Conservation (phyloP, 2,888 invertebrate genomes). For the Vannuccia rotundouncinata region DNA sequence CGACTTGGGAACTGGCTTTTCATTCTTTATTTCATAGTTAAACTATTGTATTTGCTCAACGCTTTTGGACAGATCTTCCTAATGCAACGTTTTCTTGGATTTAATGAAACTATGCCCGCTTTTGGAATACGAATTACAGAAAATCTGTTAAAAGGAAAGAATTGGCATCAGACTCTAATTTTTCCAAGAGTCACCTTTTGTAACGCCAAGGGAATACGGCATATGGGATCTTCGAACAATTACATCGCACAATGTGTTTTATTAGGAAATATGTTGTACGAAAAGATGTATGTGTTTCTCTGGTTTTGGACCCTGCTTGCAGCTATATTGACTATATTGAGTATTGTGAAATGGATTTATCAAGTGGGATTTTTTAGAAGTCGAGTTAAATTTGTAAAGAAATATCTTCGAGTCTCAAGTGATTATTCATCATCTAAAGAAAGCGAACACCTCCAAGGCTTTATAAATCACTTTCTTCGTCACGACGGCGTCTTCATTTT, state of each 20-base stretch:
- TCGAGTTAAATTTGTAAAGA: slow-evolving; percentile 30
- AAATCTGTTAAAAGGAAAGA: slow-evolving; percentile 20
- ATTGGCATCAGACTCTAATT: slow-evolving; percentile 38
- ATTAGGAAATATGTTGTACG: slow-evolving; percentile 41
- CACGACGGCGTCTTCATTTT: slow-evolving; percentile 35
- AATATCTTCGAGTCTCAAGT: not conserved
- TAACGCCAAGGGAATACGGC: not conserved
- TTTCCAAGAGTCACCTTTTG: slow-evolving; percentile 38
- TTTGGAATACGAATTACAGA: slow-evolving; percentile 14
- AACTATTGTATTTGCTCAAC: slow-evolving; percentile 39
- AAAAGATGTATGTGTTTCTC: slow-evolving; percentile 41
- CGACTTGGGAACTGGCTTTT: slow-evolving; percentile 39
- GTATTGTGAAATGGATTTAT: slow-evolving; percentile 39
- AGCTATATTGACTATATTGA: slow-evolving; percentile 34
- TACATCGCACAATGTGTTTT: slow-evolving; percentile 37
- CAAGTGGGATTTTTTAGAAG: not conserved
- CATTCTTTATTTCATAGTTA: slow-evolving; percentile 32
- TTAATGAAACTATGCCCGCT: slow-evolving; percentile 2
- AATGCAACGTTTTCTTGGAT: slow-evolving; percentile 41
- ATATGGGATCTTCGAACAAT: not conserved
- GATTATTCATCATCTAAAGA: slow-evolving; percentile 4
- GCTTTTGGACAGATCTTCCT: slow-evolving; percentile 39
- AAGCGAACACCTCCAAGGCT: slow-evolving; percentile 5
- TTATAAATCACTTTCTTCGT: slow-evolving; percentile 29
- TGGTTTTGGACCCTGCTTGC: slow-evolving; percentile 40